These are phyloP conservation scores for Tauraco erythrolophus DNA, from an alignment of 2,113 vertebrate species.

Conservation along the genomic window DNA sequence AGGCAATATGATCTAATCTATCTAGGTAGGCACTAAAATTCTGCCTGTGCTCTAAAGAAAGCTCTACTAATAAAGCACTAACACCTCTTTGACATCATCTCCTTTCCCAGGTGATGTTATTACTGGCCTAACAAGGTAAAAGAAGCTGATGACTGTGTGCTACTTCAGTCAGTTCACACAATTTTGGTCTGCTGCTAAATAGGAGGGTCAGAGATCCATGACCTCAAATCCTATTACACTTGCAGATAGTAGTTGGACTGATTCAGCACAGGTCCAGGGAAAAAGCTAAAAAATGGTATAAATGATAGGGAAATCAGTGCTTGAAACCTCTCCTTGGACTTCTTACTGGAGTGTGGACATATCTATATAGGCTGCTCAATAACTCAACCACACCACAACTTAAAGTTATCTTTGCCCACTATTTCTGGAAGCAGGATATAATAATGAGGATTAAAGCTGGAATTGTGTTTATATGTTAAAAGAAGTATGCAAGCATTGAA, in stretches of 20 bases:
- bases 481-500: neutral
- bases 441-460: neutral
- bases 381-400: neutral
- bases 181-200: neutral
- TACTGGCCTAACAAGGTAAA: neutral
- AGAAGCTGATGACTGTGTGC: neutral
- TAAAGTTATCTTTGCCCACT: neutral
- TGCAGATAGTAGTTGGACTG: neutral
- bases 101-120: neutral
- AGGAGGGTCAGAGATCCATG: neutral
- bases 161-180: neutral
- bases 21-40: neutral
- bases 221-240: neutral
- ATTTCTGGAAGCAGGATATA: neutral
- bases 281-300: neutral
- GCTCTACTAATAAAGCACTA: neutral
- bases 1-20: neutral
- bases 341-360: neutral
- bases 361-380: neutral
- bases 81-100: neutral
- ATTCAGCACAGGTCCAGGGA: neutral
- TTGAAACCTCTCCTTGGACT: neutral
- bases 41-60: neutral
- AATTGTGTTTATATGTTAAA: neutral
- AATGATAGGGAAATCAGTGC: neutral